Evolutionary conservation across 2,113 vertebrate species (phyloP).

Genomic region (Vicugna pacos): DNA sequence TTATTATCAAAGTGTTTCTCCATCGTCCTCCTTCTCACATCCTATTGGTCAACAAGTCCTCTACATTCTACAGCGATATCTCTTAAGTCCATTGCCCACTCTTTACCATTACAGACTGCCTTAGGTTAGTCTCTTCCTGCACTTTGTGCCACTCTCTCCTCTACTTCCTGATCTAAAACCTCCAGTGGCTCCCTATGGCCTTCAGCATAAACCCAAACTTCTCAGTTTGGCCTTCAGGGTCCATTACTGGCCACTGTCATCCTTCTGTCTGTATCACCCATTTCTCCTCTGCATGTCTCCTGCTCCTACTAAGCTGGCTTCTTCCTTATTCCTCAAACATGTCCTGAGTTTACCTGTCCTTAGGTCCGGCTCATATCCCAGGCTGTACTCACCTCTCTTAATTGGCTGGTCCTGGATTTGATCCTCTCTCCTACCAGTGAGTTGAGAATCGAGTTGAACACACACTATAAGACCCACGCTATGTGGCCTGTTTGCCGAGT

Average conservation of each 20-base stretch:
- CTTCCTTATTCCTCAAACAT: not conserved
- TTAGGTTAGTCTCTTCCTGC: not conserved
- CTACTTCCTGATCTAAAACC: not conserved
- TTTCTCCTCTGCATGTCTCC: not conserved
- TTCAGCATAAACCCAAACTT: not conserved
- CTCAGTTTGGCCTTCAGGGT: not conserved
- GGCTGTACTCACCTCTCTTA: not conserved
- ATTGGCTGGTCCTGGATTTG: not conserved
- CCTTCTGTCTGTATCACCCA: not conserved
- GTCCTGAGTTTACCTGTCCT: not conserved
- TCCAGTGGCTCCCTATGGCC: not conserved
- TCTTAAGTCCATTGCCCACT: not conserved
- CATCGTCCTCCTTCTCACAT: not conserved
- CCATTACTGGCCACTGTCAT: not conserved
- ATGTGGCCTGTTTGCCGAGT: not conserved
- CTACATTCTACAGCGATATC: fast-evolving
- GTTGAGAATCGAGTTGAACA: not conserved
- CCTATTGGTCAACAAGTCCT: not conserved
- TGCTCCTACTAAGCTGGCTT: not conserved
- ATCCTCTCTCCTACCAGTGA: not conserved
- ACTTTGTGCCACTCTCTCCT: not conserved
- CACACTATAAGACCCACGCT: not conserved
- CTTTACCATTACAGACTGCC: not conserved
- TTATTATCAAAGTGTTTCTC: not conserved
- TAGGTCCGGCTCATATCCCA: not conserved